A percentile compares a stretch with the other conserved stretches of the same genome.
phyloP scores from a whole-genome alignment of 1,140 invertebrate genomes.

The Magallana gigas region DNA sequence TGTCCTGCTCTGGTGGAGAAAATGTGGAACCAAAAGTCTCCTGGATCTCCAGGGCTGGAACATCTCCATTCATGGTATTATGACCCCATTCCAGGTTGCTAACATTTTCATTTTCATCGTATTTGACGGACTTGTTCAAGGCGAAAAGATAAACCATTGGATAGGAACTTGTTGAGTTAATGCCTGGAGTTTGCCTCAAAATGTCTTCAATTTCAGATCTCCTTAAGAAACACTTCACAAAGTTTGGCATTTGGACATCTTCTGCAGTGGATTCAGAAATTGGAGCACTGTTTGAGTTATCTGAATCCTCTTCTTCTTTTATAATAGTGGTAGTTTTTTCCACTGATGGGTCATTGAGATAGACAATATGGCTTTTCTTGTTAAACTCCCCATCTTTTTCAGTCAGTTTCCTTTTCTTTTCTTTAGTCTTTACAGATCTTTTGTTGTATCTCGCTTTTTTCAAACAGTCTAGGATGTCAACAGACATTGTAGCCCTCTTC shows the following conservation, averaged over 20 bases:
- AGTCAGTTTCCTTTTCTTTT: not conserved
- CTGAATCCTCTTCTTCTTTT: not conserved
- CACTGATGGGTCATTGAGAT: not conserved
- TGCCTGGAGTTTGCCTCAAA: not conserved
- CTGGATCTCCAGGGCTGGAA: not conserved
- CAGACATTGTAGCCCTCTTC: not conserved
- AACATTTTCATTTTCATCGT: not conserved
- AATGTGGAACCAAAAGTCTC: not conserved
- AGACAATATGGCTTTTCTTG: not conserved
- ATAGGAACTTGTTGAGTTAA: conserved; percentile 8
- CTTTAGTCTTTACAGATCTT: not conserved
- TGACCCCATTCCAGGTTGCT: not conserved
- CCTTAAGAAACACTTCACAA: not conserved
- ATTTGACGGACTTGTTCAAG: not conserved
- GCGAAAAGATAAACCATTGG: not conserved
- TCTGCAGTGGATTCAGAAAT: no score
- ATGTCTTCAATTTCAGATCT: not conserved
- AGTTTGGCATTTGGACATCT: not conserved
- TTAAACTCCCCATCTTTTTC: not conserved
- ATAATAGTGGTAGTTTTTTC: not conserved
- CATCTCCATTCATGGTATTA: not conserved
- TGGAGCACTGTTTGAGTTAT: no score
- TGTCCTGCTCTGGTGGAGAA: not conserved
- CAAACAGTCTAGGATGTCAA: not conserved
- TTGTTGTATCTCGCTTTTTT: not conserved